Evolutionary conservation across 2,113 vertebrate genomes (phyloP), one percentile per base, ranked within the genome.

Genomic region (Gambusia affinis): DNA sequence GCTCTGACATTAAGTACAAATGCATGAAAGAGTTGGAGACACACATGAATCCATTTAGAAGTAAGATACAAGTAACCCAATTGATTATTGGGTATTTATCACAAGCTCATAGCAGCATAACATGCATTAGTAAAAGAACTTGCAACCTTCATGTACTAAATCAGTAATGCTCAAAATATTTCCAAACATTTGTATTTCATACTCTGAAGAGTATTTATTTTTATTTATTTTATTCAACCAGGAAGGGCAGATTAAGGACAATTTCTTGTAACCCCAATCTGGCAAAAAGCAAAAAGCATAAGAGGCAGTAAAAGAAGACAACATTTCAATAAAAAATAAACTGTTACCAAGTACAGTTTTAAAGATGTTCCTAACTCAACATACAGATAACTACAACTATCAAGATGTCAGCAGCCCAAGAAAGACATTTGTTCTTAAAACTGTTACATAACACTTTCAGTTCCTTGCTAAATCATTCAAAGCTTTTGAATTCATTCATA

Each of bases 1-100:
- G 77, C 83, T 81, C 74, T 82, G 83, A 91, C 85, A 82, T 76
- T 79, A 76, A 86, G 74, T 77, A 77, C 80, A 78, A 76, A 72
- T 62, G 76, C 70, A 70, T 14, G 37, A 69, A 67, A 64, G 76
- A 64, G 24, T 69, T 2, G 27, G 64, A 83, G 72, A 70, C 67
- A 51, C 69, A 70, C 64, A 62, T 19, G 39, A 60, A 73, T 31
- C 27, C 70, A 61, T 24, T 35, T 64, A 35, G 8, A 28, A 28
- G 62, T 22, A 35, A 64, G 30, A 4, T 35, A 64, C 27, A 30
- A 64, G 30, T 35, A 64, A 64, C 19, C 30, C 19, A 31, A 31
- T 7, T 31, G 61, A 19, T 63, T 6, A 33, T 28, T 62, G 60
- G 27, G 29, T 31, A 31, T 30, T 62, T 62, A 62, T 17, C 8